Conservation (phyloP, 2,113 vertebrate species). For the Talpa occidentalis region DNA sequence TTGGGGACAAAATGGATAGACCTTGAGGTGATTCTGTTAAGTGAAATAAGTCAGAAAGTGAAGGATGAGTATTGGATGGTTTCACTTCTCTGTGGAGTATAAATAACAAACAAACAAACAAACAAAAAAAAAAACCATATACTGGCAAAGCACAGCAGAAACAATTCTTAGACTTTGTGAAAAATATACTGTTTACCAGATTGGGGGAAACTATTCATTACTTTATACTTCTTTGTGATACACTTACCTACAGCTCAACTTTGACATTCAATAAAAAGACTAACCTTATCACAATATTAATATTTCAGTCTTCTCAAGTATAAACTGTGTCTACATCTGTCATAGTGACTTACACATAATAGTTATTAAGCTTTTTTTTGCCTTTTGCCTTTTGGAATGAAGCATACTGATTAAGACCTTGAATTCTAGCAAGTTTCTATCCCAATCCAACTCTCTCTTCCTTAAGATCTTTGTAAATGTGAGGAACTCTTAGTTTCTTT, state of each 20-base stretch:
- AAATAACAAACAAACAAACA: no score
- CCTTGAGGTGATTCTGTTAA: no score
- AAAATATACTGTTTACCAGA: no score
- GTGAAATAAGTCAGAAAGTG: no score
- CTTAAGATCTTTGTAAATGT: background rate
- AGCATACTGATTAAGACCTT: background rate
- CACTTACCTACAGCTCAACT: background rate
- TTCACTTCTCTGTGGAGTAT: no score
- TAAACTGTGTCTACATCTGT: background rate
- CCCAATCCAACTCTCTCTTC: background rate
- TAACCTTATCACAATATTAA: background rate
- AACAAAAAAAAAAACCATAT: no score
- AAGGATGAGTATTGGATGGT: no score
- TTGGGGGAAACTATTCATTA: background rate
- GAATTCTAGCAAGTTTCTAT: background rate
- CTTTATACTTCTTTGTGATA: background rate
- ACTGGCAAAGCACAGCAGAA: no score
- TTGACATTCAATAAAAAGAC: background rate
- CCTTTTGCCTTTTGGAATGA: background rate
- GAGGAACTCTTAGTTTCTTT: background rate
- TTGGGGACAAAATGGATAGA: no score
- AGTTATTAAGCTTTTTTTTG: background rate
- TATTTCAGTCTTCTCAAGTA: background rate
- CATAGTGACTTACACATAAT: background rate
- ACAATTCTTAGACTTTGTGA: no score